A percentile compares a stretch with the other conserved stretches of the same genome.
These are phyloP conservation scores for Heterodera carotae DNA, from an alignment of 1,140 invertebrate species.

Conservation along the genomic window DNA sequence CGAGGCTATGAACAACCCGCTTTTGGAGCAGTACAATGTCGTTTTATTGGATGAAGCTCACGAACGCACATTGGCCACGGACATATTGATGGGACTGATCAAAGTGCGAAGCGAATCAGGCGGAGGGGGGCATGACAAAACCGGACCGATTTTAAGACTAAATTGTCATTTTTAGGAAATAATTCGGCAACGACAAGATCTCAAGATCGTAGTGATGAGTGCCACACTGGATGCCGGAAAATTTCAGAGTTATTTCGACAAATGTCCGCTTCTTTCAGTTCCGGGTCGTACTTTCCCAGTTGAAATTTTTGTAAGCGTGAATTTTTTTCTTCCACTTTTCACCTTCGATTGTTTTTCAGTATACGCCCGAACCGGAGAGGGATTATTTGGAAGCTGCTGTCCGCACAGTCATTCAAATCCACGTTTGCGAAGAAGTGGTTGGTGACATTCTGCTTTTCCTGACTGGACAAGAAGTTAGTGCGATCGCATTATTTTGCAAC, in stretches of 20 bases:
- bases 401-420: conserved; percentile 96
- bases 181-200: conserved; percentile 83
- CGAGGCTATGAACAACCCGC: conserved; percentile 98
- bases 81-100: conserved; percentile 90
- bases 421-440: conserved; percentile 92
- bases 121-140: too few species aligned
- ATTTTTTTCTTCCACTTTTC: conserved; percentile 24
- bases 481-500: not conserved
- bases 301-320: conserved; percentile 79
- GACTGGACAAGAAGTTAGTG: conserved; percentile 79
- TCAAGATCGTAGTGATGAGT: conserved; percentile 99
- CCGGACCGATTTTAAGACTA: not conserved
- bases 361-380: conserved; percentile 95
- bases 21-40: conserved; percentile 89
- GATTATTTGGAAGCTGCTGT: conserved; percentile 99
- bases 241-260: conserved; percentile 77
- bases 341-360: conserved; percentile 66
- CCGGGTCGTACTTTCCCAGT: conserved; percentile 93
- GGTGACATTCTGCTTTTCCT: conserved; percentile 94
- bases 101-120: not conserved
- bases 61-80: conserved; percentile 94
- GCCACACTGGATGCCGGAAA: conserved; percentile 99
- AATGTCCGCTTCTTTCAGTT: conserved; percentile 96
- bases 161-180: conserved; percentile 86
- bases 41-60: conserved; percentile 98